Evolutionary conservation across 2,888 invertebrate species (phyloP), one percentile per base, ranked within the genome.

Genomic region (Falcaria lacertinaria): DNA sequence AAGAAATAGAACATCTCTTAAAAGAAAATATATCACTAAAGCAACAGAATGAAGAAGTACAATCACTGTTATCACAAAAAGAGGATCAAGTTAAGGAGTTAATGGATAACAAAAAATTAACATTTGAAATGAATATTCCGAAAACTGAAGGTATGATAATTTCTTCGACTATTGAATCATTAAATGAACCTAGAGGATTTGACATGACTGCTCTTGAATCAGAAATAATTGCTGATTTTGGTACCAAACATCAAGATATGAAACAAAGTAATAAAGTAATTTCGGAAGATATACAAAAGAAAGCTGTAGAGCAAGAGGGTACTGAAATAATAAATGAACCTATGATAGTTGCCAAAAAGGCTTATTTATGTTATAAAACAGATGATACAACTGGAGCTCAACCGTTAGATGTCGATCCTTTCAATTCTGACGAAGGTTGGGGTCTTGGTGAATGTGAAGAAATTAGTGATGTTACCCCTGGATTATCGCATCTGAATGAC

Each of bases 401-500:
- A 32, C 15, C 15, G 2, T 48, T 57, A 47, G 69, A 73, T 48
- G 48, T 49, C 16, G 87, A 89, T 70, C 84, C 83, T 7, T 88
- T 87, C 48, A 86, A 77, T 66, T 81, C 82, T 5, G 87, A 90
- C 43, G 85, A 84, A 62, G 90, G 83, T 42, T 84, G 84, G 78
- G 88, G 83, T 1, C 74, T 90, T 48, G 88, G 78, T 33, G 80
- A 76, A 36, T 48, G 50, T 51, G 76, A 81, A 62, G 73, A 75
- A 63, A 59, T 74, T 64, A 54, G 62, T 64, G 76, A 75, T 14
- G 53, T 75, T 11, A 67, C 73, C 7, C 76, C 81, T n/a, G 89
- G 87, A 47, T 64, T 92, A 16, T 87, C 91, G 44, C 89, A 91
- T 52, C 79, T 93, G 17, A 89, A 91, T 60, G 90, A 91, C 40